Percentiles rank a stretch among this genome's conserved stretches.
Conservation (phyloP, 2,797 vertebrate species). For the Gallinago nigripennis region DNA sequence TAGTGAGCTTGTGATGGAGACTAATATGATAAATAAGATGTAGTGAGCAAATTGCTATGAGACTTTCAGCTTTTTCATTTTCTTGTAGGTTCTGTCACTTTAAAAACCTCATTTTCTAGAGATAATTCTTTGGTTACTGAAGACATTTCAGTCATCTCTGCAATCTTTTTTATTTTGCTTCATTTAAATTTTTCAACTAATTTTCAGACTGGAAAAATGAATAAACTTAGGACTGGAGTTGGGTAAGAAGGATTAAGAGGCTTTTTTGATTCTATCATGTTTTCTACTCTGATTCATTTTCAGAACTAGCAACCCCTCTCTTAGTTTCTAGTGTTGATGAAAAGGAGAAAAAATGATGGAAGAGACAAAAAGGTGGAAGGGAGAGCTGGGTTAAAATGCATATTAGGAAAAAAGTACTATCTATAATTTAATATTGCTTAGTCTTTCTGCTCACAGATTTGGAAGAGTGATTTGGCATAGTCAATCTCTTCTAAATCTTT, state of each 20-base stretch:
- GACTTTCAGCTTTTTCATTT: constrained; percentile 12
- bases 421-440: neutral
- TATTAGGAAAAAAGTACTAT: neutral
- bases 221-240: neutral
- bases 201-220: neutral
- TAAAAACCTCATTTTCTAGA: neutral
- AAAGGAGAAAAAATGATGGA: neutral
- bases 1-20: constrained; percentile 4
- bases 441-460: neutral
- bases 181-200: constrained; percentile 31
- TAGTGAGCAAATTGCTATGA: constrained; percentile 41
- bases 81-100: constrained; percentile 6
- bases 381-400: neutral
- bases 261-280: neutral
- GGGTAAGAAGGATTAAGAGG: neutral
- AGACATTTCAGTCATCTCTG: too few species aligned
- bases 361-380: neutral
- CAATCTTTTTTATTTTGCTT: neutral
- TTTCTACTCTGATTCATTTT: neutral
- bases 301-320: neutral
- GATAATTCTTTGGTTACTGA: too few species aligned
- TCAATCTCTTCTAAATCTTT: neutral
- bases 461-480: neutral
- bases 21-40: constrained; percentile 25
- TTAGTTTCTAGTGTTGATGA: neutral